A percentile compares a stretch with the other conserved stretches of the same genome.
Evolutionary conservation across 1,140 invertebrate species (phyloP).

Genomic region (Hyposmocoma kahamanoa): DNA sequence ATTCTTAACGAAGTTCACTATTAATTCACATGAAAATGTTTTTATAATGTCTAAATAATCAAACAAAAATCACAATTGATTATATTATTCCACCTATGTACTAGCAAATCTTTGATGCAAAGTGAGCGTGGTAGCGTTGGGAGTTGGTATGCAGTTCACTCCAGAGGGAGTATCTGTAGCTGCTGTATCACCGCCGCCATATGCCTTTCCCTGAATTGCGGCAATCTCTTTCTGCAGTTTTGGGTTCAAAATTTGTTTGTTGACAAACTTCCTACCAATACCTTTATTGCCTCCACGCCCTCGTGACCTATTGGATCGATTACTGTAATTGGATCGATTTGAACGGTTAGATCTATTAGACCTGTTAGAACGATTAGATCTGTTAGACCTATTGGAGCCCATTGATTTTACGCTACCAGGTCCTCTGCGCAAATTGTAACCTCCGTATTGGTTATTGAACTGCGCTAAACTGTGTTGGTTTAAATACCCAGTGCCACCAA

Average conservation of each 20-base stretch:
- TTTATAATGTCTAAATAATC: too few species aligned
- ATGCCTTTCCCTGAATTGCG: conserved; percentile 55
- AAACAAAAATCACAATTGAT: too few species aligned
- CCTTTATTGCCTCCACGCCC: conserved; percentile 44
- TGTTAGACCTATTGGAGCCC: conserved; percentile 35
- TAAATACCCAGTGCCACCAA: conserved; percentile 51
- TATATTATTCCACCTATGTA: too few species aligned
- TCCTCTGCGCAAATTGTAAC: conserved; percentile 44
- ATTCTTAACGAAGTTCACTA: too few species aligned
- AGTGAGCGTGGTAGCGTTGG: conserved; percentile 48
- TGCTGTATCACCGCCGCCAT: conserved; percentile 23
- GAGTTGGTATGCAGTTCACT: conserved; percentile 53
- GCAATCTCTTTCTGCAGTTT: conserved; percentile 62
- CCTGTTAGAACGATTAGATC: conserved; percentile 9
- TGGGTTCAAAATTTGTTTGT: conserved; percentile 56
- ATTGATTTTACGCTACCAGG: conserved; percentile 57
- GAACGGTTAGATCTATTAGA: conserved; percentile 41
- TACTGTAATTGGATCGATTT: conserved; percentile 38
- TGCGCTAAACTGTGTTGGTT: conserved; percentile 51
- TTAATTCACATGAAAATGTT: too few species aligned
- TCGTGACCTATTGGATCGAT: conserved; percentile 34
- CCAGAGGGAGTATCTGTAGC: conserved; percentile 35
- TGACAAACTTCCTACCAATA: conserved; percentile 54
- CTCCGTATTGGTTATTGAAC: conserved; percentile 52
- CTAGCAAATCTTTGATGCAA: conserved; percentile 61